Evolutionary conservation across 2,888 invertebrate species (phyloP).

Genomic region (Amphimallon solstitiale): DNA sequence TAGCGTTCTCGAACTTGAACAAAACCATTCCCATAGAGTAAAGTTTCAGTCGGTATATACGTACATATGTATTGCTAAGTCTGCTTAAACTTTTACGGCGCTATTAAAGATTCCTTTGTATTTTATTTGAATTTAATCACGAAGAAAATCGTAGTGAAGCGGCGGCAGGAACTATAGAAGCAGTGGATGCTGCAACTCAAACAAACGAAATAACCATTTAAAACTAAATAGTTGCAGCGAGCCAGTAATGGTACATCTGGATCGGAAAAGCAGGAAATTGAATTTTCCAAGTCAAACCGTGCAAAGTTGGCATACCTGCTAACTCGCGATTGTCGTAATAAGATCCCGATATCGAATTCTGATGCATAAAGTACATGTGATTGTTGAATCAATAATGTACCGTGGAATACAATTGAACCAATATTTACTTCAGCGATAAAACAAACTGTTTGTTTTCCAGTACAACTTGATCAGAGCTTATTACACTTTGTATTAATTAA

Average conservation of each 20-base stretch:
- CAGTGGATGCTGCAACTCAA: conserved; percentile 31
- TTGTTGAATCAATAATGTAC: conserved; percentile 5
- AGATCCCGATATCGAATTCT: conserved; percentile 8
- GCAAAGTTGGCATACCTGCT: conserved; percentile 45
- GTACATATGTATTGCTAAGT: conserved; percentile 25
- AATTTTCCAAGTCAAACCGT: conserved; percentile 45
- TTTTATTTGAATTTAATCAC: conserved; percentile 37
- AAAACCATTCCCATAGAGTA: conserved; percentile 7
- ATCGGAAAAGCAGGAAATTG: conserved; percentile 48
- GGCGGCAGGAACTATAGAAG: neutral
- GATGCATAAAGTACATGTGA: conserved; percentile 13
- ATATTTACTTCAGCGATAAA: neutral
- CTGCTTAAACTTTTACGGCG: conserved; percentile 28
- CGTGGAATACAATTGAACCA: neutral
- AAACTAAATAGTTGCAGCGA: conserved; percentile 47
- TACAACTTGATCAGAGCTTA: too few relatives aligned
- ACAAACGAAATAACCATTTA: conserved; percentile 45
- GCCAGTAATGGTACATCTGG: conserved; percentile 45
- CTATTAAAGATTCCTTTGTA: conserved; percentile 31
- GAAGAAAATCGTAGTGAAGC: conserved; percentile 23
- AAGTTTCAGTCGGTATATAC: conserved; percentile 8
- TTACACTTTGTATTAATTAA: too few relatives aligned
- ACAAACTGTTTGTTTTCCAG: too few relatives aligned
- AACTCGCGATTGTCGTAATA: conserved; percentile 34
- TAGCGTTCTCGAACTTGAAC: neutral